Conservation (phyloP, 2,113 vertebrate species). For the Opisthocomus hoazin region DNA sequence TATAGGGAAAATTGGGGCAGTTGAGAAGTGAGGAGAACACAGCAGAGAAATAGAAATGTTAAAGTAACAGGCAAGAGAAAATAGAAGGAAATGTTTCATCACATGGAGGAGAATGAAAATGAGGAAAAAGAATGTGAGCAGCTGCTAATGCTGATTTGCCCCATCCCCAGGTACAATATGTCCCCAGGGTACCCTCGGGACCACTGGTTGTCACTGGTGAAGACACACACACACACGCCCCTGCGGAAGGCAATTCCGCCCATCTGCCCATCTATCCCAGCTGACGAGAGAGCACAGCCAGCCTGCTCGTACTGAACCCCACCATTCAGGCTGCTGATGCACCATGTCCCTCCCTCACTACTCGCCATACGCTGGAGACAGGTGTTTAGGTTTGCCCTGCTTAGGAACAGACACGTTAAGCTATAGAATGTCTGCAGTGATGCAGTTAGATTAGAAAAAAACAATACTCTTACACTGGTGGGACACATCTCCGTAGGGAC, state of each 20-base stretch:
- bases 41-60: background rate
- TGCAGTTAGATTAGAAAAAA: background rate
- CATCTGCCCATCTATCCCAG: background rate
- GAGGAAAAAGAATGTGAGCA: accelerated
- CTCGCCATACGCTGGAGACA: background rate
- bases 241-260: background rate
- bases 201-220: background rate
- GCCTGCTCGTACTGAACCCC: background rate
- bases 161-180: background rate
- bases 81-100: background rate
- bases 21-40: background rate
- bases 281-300: background rate
- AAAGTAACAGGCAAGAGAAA: background rate
- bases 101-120: background rate
- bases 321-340: accelerated
- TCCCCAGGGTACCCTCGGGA: background rate
- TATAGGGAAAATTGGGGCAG: background rate
- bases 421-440: background rate
- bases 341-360: background rate
- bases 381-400: background rate
- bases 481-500: background rate
- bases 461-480: background rate
- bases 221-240: background rate
- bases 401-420: background rate
- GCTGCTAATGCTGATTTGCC: background rate